These are phyloP conservation scores for Lytechinus variegatus DNA, from an alignment of 35 echinoderm and acorn worm genomes.

Conservation along the genomic window DNA sequence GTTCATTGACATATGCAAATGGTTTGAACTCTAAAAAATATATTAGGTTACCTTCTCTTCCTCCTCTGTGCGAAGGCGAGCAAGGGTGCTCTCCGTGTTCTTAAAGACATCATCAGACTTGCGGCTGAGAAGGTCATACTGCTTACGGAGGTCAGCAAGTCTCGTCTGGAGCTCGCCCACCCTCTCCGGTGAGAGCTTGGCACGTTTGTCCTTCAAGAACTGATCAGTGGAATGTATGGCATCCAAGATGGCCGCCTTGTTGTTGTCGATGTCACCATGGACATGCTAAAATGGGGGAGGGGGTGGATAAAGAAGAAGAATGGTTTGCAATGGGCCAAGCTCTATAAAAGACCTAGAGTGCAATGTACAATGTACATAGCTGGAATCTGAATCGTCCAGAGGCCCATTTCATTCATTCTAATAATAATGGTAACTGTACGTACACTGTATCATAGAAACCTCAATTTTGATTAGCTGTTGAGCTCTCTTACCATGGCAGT, in stretches of 20 bases:
- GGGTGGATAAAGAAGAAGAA: not conserved
- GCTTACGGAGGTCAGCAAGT: constrained; percentile 76
- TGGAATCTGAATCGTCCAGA: too few species aligned
- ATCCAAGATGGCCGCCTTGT: constrained; percentile 92
- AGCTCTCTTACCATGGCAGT: too few species aligned
- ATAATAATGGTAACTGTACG: too few species aligned
- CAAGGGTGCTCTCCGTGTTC: constrained; percentile 67
- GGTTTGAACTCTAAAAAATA: too few species aligned
- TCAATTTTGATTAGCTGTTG: too few species aligned
- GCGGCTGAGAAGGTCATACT: constrained; percentile 81
- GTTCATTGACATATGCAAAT: too few species aligned
- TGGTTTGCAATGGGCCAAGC: too few species aligned
- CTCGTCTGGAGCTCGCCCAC: constrained; percentile 75
- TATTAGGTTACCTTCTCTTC: constrained; percentile 67
- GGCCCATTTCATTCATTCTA: too few species aligned
- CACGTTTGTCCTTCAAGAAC: constrained; percentile 88
- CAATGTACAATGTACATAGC: too few species aligned
- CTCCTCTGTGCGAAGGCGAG: constrained; percentile 68
- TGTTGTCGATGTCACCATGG: constrained; percentile 89
- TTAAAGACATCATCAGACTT: constrained; percentile 79
- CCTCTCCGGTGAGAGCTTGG: constrained; percentile 83
- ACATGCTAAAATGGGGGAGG: constrained; percentile 50
- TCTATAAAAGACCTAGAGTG: too few species aligned
- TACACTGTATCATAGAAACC: too few species aligned
- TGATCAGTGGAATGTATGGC: constrained; percentile 93